Evolutionary conservation across 2,797 vertebrate genomes (phyloP), one percentile per base, ranked within the genome.

Genomic region (Coccyzus lansbergi): DNA sequence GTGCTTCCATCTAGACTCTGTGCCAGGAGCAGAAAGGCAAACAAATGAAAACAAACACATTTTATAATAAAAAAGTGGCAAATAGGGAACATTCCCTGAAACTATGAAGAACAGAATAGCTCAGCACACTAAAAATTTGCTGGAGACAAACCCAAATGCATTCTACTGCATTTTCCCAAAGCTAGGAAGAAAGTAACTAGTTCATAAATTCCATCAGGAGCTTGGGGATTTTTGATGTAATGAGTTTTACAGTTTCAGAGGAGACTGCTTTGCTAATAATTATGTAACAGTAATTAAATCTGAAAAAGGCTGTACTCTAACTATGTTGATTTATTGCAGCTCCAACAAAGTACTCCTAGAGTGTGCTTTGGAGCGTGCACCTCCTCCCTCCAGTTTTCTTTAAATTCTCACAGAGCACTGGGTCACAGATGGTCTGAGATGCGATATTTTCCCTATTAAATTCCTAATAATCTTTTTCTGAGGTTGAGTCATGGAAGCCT

Each of bases 381-480:
- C 91, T 97, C 96, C 97, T 97, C 97, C 97, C 97, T 98, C 96
- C 95, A 98, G 98, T 98, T 98, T 98, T 98, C 98, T 98, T 98
- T 98, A 98, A 98, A 99, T 98, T 98, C 98, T 97, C 98, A 98
- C 98, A 98, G 98, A 98, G 98, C 98, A 98, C 97, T 98, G 98
- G 98, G 98, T 98, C 99, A 99, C 99, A 99, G 99, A 99, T 99
- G 99, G 99, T 98, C 98, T 98, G 98, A 98, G 98, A 98, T 98
- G 98, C 95, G 98, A 98, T 99, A 99, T 98, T 99, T 98, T 99
- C 98, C 99, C 98, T 98, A 99, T 99, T 99, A 99, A 99, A 99
- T 99, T 99, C 98, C 98, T 99, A 99, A 99, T 99, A 99, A 99
- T 99, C 98, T 99, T 99, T 97, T 99, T 99, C 98, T 86, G 96